A percentile compares a stretch with the other conserved stretches of the same genome.
These are phyloP conservation scores for Sinosuthora webbiana DNA, from an alignment of 2,113 vertebrate species.

Conservation along the genomic window DNA sequence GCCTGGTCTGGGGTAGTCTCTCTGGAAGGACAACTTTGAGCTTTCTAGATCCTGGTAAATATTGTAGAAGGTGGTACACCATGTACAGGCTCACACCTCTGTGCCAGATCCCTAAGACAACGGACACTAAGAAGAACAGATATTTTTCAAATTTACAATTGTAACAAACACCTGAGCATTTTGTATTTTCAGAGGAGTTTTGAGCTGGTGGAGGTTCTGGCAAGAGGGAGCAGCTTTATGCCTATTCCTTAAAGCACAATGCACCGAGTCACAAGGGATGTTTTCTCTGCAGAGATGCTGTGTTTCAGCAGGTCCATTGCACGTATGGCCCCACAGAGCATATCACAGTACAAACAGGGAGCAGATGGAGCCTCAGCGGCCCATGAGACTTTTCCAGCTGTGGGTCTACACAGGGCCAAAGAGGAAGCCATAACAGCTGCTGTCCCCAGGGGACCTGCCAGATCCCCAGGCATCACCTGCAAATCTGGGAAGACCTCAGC, in stretches of 20 bases:
- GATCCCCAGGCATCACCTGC: not conserved
- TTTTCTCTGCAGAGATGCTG: not conserved
- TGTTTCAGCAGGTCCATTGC: not conserved
- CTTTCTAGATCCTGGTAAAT: not conserved
- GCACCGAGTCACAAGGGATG: accelerated
- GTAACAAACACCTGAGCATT: not conserved
- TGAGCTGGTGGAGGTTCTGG: not conserved
- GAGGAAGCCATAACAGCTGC: not conserved
- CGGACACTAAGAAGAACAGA: not conserved
- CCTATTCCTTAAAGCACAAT: accelerated
- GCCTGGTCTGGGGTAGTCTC: not conserved
- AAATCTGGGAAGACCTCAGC: not conserved
- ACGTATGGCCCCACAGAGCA: accelerated
- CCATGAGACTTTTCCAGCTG: not conserved
- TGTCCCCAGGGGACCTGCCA: not conserved
- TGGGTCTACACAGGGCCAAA: not conserved
- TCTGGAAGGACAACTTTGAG: not conserved
- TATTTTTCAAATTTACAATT: not conserved
- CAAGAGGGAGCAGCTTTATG: not conserved
- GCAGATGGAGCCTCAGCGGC: not conserved
- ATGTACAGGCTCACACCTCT: not conserved
- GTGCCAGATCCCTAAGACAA: not conserved
- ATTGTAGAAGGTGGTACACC: not conserved
- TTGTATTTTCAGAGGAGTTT: not conserved
- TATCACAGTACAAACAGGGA: not conserved